phyloP scores from a whole-genome alignment of 2,888 invertebrate species.

The Drepanosiphum platanoidis region DNA sequence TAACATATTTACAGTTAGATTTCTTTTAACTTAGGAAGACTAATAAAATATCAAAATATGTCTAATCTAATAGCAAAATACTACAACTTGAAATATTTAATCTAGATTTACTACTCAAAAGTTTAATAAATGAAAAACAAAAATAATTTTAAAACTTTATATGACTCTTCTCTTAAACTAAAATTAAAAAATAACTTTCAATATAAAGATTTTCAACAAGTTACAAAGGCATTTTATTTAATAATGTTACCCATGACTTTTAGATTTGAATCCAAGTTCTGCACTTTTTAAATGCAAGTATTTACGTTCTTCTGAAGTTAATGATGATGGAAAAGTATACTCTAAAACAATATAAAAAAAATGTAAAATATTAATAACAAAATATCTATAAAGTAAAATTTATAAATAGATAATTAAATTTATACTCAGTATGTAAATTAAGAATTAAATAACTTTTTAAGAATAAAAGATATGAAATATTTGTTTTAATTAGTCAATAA shows the following conservation, averaged over 20 bases:
- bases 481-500: too few species aligned
- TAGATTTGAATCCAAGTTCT: conserved; percentile 56
- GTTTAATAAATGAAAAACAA: neutral
- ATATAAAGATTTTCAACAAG: neutral
- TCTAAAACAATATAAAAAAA: conserved; percentile 33
- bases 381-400: too few species aligned
- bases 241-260: conserved; percentile 49
- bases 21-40: too few species aligned
- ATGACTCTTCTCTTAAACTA: neutral
- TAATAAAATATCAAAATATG: too few species aligned
- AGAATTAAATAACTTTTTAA: too few species aligned
- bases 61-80: too few species aligned
- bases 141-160: neutral
- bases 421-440: too few species aligned
- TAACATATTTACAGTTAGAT: too few species aligned
- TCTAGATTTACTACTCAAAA: neutral
- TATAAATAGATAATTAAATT: too few species aligned
- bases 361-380: too few species aligned
- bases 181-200: neutral
- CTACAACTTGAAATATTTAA: too few species aligned
- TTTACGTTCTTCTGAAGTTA: conserved; percentile 51
- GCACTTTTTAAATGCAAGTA: conserved; percentile 55
- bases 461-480: too few species aligned
- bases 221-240: neutral
- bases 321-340: conserved; percentile 52